Evolutionary conservation across 2,888 invertebrate genomes (phyloP).

Genomic region (Sarcophaga variegata): DNA sequence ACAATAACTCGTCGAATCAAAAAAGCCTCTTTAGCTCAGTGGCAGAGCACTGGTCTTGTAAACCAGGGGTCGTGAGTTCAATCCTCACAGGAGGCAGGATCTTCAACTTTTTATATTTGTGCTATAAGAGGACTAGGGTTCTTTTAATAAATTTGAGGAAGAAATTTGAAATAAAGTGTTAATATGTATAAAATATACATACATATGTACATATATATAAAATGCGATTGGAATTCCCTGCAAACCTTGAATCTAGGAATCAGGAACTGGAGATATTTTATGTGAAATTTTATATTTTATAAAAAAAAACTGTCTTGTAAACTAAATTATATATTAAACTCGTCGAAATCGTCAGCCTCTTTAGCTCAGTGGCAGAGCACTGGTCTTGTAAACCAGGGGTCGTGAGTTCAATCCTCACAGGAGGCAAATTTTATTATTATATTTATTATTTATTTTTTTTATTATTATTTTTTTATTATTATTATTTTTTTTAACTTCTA

Average conservation of each 20-base stretch:
- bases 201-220: too few relatives aligned
- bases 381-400: conserved; percentile 96
- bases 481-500: too few relatives aligned
- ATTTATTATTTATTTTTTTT: too few relatives aligned
- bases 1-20: neutral
- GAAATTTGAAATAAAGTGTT: too few relatives aligned
- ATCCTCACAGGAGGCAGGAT: conserved; percentile 91
- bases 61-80: conserved; percentile 96
- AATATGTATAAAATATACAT: too few relatives aligned
- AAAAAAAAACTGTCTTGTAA: neutral
- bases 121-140: neutral
- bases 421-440: conserved; percentile 82
- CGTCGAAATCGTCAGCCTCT: neutral
- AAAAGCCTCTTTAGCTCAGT: conserved; percentile 86
- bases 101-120: neutral
- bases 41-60: conserved; percentile 96
- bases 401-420: conserved; percentile 95
- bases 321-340: neutral
- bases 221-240: too few relatives aligned
- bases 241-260: too few relatives aligned
- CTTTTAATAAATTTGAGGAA: neutral
- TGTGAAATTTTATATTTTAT: too few relatives aligned
- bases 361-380: conserved; percentile 95
- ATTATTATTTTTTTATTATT: too few relatives aligned
- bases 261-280: too few relatives aligned